Conservation (phyloP, 2,888 invertebrate genomes). For the Zelleria hepariella region DNA sequence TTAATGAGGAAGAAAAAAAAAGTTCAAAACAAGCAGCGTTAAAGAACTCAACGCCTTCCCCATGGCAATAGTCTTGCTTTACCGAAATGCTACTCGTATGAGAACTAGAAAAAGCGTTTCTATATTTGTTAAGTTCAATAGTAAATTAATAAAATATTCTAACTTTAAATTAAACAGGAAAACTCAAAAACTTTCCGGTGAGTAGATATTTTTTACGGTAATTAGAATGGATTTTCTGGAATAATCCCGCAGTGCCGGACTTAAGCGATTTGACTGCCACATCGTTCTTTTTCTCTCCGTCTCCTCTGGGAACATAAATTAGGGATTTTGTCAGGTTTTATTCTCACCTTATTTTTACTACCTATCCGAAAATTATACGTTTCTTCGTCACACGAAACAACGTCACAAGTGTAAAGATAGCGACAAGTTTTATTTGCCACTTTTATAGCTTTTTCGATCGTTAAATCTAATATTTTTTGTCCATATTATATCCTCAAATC, state of each 20-base stretch:
- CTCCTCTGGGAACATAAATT: conserved; percentile 50
- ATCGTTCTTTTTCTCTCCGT: conserved; percentile 25
- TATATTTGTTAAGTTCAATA: too few species aligned
- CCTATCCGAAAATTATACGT: conserved; percentile 45
- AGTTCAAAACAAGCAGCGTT: too few species aligned
- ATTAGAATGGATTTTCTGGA: conserved; percentile 54
- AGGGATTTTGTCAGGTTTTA: conserved; percentile 63
- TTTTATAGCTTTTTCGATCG: conserved; percentile 32
- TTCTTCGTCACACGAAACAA: not conserved
- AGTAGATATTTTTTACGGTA: conserved; percentile 40
- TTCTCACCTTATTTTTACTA: conserved; percentile 44
- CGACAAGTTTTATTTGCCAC: not conserved
- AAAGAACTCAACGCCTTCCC: too few species aligned
- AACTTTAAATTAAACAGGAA: too few species aligned
- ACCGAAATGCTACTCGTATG: too few species aligned
- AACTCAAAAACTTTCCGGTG: too few species aligned
- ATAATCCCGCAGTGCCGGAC: conserved; percentile 37
- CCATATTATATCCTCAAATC: not conserved
- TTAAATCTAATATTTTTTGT: conserved; percentile 26
- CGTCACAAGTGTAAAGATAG: not conserved
- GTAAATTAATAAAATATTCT: too few species aligned
- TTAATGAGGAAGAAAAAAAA: not conserved
- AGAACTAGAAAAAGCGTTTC: too few species aligned
- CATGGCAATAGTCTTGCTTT: too few species aligned
- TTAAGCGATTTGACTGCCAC: conserved; percentile 47